Percentiles rank a stretch among this genome's conserved stretches.
phyloP scores from a whole-genome alignment of 2,888 invertebrate species.

The Nezara viridula region DNA sequence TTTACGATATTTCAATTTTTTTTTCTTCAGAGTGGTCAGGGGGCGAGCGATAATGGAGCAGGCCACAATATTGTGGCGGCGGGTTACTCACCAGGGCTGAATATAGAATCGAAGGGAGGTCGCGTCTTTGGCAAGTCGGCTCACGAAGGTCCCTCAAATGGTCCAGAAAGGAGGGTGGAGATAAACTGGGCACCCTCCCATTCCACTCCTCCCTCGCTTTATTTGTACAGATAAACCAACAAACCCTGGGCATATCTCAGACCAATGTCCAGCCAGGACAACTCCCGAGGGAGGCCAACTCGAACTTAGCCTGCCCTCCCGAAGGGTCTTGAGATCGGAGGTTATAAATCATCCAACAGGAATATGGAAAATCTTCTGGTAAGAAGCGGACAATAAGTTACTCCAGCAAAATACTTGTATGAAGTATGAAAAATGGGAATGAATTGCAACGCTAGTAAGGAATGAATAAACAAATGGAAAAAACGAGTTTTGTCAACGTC shows the following conservation, averaged over 20 bases:
- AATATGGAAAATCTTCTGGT: neutral
- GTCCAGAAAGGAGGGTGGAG: slow-evolving; percentile 57
- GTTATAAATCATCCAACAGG: neutral
- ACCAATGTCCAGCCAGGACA: slow-evolving; percentile 20
- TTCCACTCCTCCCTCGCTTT: slow-evolving; percentile 45
- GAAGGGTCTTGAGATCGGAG: slow-evolving; percentile 15
- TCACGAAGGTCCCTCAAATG: slow-evolving; percentile 57
- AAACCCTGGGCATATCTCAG: slow-evolving; percentile 48
- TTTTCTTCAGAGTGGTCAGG: neutral
- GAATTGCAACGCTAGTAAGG: no score
- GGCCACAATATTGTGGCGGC: neutral
- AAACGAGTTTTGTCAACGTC: no score
- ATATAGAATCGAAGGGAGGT: slow-evolving; percentile 52
- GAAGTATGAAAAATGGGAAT: neutral
- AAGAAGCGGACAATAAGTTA: neutral
- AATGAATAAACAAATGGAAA: no score
- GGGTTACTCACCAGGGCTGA: slow-evolving; percentile 40
- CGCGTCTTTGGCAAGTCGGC: slow-evolving; percentile 52
- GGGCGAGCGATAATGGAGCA: neutral
- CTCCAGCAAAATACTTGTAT: neutral
- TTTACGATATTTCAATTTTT: neutral
- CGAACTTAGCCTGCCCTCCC: slow-evolving; percentile 22
- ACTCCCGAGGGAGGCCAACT: neutral
- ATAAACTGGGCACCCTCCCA: slow-evolving; percentile 32
- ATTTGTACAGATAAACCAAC: slow-evolving; percentile 57